Evolutionary conservation across 2,113 vertebrate genomes (phyloP).

Genomic region (Macroglossus sobrinus): DNA sequence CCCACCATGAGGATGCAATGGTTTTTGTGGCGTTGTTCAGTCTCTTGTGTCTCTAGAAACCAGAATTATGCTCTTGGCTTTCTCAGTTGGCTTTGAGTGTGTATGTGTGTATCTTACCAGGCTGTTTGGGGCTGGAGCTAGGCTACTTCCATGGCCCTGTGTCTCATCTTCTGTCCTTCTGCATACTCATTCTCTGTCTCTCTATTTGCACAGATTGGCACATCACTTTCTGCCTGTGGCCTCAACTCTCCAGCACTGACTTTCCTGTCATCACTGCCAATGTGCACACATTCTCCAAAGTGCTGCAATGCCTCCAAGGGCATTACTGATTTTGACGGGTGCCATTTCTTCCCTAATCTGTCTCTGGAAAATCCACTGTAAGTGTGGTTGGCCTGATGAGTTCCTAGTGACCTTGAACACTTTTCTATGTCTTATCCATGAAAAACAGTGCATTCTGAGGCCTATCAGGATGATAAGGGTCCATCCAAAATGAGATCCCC

Average conservation of each 20-base stretch:
- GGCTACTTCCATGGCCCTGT: background rate
- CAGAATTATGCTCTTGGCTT: conserved; percentile 13
- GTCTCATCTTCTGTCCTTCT: background rate
- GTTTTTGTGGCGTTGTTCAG: background rate
- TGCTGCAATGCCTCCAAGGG: background rate
- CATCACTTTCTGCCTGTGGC: background rate
- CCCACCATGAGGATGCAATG: background rate
- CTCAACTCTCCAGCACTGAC: background rate
- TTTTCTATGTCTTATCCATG: background rate
- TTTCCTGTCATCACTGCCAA: background rate
- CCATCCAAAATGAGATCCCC: background rate
- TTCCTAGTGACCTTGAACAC: background rate
- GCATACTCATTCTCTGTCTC: background rate
- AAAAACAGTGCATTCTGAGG: background rate
- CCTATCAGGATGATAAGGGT: background rate
- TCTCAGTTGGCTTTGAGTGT: background rate
- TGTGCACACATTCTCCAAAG: background rate
- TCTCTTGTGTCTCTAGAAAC: background rate
- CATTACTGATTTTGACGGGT: background rate
- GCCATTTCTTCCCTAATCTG: background rate
- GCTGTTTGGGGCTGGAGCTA: background rate
- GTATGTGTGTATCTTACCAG: background rate
- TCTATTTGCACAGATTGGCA: background rate
- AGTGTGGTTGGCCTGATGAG: background rate
- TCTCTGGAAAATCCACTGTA: background rate